Percentiles rank a stretch among this genome's conserved stretches.
Evolutionary conservation across 1,140 invertebrate species (phyloP).

Genomic region (Asobara japonica): DNA sequence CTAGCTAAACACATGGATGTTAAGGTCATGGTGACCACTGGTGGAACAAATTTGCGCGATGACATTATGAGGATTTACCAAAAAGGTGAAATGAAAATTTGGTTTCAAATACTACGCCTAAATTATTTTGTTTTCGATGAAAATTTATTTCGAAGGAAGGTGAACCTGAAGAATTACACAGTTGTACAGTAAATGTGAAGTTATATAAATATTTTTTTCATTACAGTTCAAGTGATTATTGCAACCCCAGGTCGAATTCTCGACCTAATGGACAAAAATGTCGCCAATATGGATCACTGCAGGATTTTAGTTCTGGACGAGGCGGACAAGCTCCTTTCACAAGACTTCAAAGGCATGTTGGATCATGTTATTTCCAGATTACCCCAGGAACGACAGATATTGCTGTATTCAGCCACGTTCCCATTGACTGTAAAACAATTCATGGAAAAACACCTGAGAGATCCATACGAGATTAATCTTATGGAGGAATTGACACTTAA

Average conservation of each 20-base stretch:
- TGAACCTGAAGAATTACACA: no score
- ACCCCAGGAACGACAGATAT: slow-evolving; percentile 95
- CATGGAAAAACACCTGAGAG: slow-evolving; percentile 96
- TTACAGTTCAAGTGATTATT: slow-evolving; percentile 96
- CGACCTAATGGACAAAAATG: slow-evolving; percentile 99
- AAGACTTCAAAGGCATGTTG: slow-evolving; percentile 99
- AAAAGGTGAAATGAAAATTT: slow-evolving; percentile 87
- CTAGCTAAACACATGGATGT: slow-evolving; percentile 95
- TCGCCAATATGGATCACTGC: slow-evolving; percentile 96
- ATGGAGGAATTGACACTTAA: slow-evolving; percentile 99
- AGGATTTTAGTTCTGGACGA: slow-evolving; percentile 98
- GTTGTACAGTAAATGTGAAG: not conserved
- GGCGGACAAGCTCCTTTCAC: slow-evolving; percentile 98
- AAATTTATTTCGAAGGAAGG: no score
- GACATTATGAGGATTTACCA: slow-evolving; percentile 99
- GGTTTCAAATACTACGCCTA: no score
- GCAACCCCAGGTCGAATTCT: slow-evolving; percentile 99
- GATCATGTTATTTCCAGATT: slow-evolving; percentile 95
- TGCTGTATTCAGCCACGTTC: slow-evolving; percentile 99
- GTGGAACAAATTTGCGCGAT: slow-evolving; percentile 97
- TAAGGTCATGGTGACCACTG: slow-evolving; percentile 99
- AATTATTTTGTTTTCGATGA: not conserved
- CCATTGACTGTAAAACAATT: slow-evolving; percentile 99
- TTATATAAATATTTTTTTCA: slow-evolving; percentile 32
- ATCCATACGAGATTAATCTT: slow-evolving; percentile 99